Conservation (phyloP, 2,113 vertebrate species). For the Hyperopisus bebe region DNA sequence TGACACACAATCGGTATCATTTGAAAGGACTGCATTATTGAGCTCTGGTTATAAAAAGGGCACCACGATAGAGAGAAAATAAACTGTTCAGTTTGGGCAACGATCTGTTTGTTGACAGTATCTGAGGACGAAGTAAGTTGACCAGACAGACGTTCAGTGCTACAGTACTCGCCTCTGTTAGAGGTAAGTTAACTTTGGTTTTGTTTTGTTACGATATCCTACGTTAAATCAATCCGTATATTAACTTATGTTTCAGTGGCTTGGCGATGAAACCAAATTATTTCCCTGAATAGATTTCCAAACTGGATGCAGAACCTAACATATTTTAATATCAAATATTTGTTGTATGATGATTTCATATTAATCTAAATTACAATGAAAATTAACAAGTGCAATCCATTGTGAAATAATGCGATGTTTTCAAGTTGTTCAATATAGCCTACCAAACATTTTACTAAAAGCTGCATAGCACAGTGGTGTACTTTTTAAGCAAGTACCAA, state of each 20-base stretch:
- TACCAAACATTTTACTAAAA: not conserved
- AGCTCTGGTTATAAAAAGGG: not conserved
- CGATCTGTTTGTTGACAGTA: not conserved
- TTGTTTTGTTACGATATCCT: not conserved
- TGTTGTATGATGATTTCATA: not conserved
- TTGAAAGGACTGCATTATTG: not conserved
- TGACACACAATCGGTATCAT: not conserved
- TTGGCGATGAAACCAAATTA: not conserved
- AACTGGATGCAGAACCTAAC: not conserved
- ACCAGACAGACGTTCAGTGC: not conserved
- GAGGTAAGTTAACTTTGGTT: slow-evolving; percentile 9
- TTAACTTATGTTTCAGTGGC: not conserved
- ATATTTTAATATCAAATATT: not conserved
- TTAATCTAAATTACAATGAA: not conserved
- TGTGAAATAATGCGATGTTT: not conserved
- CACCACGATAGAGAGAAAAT: not conserved
- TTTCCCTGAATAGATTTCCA: not conserved
- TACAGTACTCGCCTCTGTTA: slow-evolving; percentile 19
- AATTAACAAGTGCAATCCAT: not conserved
- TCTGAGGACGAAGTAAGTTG: not conserved
- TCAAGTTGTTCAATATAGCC: not conserved
- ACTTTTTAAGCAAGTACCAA: not conserved
- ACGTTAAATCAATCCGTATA: not conserved
- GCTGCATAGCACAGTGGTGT: not conserved
- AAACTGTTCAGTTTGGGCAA: not conserved